Percentiles rank a stretch among this genome's conserved stretches.
Conservation (phyloP, 2,797 vertebrate species). For the Lacerta bilineata region DNA sequence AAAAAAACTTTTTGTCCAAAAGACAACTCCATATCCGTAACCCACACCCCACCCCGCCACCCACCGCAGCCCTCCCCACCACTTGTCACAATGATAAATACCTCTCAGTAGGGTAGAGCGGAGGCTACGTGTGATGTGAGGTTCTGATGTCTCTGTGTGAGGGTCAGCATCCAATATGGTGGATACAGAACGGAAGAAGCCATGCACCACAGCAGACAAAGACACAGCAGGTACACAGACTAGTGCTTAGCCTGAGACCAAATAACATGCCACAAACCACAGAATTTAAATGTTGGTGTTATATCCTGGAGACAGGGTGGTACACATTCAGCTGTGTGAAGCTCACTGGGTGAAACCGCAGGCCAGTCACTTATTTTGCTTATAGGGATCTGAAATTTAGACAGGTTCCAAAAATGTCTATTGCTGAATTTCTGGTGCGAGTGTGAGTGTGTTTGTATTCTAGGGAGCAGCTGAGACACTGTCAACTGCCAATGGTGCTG, state of each 20-base stretch:
- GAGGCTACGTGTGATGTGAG: conserved; percentile 3
- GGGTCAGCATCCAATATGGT: not conserved
- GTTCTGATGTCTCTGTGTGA: not conserved
- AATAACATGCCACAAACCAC: not conserved
- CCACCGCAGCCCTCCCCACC: not conserved
- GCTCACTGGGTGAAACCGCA: too few relatives aligned
- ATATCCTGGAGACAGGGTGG: too few relatives aligned
- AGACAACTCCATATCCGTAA: not conserved
- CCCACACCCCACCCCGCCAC: too few relatives aligned
- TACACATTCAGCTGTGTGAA: too few relatives aligned
- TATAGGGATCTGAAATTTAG: too few relatives aligned
- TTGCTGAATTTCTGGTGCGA: too few relatives aligned
- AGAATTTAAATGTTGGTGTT: not conserved
- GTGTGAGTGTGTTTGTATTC: not conserved
- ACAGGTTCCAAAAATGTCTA: not conserved
- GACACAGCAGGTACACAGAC: not conserved
- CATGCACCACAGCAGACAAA: not conserved
- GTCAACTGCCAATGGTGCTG: not conserved
- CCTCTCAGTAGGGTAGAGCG: conserved; percentile 25
- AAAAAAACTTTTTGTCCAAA: not conserved
- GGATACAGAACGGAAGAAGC: not conserved
- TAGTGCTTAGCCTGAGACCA: too few relatives aligned
- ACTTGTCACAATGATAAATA: conserved; percentile 9
- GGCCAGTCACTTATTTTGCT: not conserved
- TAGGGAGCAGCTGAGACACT: not conserved